These are phyloP conservation scores for Labeo rohita DNA, from an alignment of 2,113 vertebrate species.

Conservation along the genomic window DNA sequence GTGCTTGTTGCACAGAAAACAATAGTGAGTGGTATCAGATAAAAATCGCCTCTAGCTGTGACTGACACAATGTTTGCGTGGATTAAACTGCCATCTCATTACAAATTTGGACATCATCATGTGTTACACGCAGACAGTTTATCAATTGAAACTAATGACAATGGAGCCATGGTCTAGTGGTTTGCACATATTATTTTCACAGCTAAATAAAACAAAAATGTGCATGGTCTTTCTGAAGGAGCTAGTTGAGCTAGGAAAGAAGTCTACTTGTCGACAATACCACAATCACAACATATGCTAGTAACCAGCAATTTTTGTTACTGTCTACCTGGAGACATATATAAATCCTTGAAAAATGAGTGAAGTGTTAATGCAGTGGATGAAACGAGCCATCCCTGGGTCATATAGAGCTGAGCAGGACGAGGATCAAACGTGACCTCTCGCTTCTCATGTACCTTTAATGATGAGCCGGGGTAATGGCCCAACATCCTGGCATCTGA, in stretches of 20 bases:
- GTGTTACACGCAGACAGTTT: neutral
- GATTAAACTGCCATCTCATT: neutral
- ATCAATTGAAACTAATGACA: neutral
- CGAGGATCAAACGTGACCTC: slow-evolving; percentile 33
- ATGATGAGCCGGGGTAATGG: slow-evolving; percentile 28
- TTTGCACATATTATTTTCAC: neutral
- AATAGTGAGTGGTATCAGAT: neutral
- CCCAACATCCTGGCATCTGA: slow-evolving; percentile 11
- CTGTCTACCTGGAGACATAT: neutral
- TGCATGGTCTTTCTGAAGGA: neutral
- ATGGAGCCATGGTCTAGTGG: neutral
- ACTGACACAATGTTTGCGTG: neutral
- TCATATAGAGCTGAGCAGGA: neutral
- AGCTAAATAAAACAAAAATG: neutral
- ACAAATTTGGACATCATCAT: neutral
- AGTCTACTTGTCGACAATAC: neutral
- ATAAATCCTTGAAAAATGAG: neutral
- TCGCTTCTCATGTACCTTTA: slow-evolving; percentile 28
- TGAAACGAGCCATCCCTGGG: slow-evolving; percentile 12
- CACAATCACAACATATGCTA: neutral
- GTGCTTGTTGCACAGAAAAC: neutral
- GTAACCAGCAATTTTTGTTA: neutral
- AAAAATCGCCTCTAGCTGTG: slow-evolving; percentile 1
- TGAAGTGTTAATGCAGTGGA: slow-evolving; percentile 25
- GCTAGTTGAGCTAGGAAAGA: neutral